phyloP scores from a whole-genome alignment of 2,888 invertebrate species.

The Lissocephala sabroskyi region DNA sequence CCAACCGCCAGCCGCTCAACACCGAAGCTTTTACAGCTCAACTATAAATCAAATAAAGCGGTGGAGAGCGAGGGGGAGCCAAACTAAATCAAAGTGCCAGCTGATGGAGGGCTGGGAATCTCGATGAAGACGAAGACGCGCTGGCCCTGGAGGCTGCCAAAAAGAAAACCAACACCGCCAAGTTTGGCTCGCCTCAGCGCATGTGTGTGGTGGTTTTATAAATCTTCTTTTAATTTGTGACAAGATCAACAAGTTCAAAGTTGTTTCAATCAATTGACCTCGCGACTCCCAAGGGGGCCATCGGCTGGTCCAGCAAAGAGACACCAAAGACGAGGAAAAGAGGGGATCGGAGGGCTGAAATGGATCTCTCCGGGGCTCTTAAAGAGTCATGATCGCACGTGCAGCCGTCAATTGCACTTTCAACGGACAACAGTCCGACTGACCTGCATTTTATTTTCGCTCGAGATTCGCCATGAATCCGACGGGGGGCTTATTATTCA shows the following conservation, averaged over 20 bases:
- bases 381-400: constrained; percentile 9
- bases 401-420: constrained; percentile 10
- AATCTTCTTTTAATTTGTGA: constrained; percentile 73
- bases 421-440: constrained; percentile 14
- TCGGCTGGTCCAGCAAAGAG: constrained; percentile 52
- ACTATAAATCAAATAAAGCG: constrained; percentile 43
- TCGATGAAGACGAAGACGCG: constrained; percentile 20
- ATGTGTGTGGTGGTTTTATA: constrained; percentile 50
- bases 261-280: constrained; percentile 73
- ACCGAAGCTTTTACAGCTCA: constrained; percentile 24
- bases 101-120: constrained; percentile 25
- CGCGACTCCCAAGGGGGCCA: constrained; percentile 64
- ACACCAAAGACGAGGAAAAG: constrained; percentile 12
- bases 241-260: constrained; percentile 74
- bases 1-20: constrained; percentile 23
- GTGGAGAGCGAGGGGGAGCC: background rate
- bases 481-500: constrained; percentile 60
- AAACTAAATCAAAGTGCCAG: constrained; percentile 18
- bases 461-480: constrained; percentile 41
- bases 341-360: background rate
- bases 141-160: constrained; percentile 33
- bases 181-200: background rate
- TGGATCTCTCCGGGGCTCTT: background rate
- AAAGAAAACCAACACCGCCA: background rate
- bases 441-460: constrained; percentile 49